Evolutionary conservation across 1,140 invertebrate genomes (phyloP).

Genomic region (Brachionus asplanchnoidis): DNA sequence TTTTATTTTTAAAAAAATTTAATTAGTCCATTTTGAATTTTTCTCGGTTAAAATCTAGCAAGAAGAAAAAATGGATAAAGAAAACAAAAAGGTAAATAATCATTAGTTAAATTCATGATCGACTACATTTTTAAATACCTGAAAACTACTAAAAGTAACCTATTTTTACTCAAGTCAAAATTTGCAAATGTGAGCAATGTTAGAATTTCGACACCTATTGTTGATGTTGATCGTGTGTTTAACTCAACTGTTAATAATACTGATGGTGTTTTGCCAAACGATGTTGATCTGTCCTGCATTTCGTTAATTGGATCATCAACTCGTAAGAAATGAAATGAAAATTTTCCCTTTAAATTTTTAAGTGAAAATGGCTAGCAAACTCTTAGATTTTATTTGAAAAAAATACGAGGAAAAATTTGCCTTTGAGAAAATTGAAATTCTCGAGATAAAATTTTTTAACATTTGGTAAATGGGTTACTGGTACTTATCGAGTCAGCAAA

Average conservation of each 20-base stretch:
- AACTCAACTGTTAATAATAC: conserved; percentile 30
- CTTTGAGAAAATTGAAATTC: not conserved
- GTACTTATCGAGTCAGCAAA: not conserved
- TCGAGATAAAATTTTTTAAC: not conserved
- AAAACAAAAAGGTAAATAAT: conserved; percentile 22
- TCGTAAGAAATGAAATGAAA: not conserved
- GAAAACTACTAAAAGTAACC: not conserved
- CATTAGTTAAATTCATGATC: not conserved
- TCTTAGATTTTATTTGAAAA: not conserved
- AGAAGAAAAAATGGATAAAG: not conserved
- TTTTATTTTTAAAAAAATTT: not conserved
- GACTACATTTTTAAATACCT: not conserved
- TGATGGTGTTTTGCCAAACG: not conserved
- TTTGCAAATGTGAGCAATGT: not conserved
- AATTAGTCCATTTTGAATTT: not conserved
- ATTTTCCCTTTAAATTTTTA: not conserved
- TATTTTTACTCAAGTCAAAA: not conserved
- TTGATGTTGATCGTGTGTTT: not conserved
- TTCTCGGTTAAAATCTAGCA: not conserved
- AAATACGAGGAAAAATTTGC: not conserved
- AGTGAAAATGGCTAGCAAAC: not conserved
- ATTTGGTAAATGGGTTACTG: not conserved
- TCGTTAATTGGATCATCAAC: not conserved
- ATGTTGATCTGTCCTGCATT: conserved; percentile 31
- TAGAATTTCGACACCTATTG: not conserved